These are phyloP conservation scores for Lutraria lutraria DNA, from an alignment of 2,888 invertebrate genomes.

Conservation along the genomic window DNA sequence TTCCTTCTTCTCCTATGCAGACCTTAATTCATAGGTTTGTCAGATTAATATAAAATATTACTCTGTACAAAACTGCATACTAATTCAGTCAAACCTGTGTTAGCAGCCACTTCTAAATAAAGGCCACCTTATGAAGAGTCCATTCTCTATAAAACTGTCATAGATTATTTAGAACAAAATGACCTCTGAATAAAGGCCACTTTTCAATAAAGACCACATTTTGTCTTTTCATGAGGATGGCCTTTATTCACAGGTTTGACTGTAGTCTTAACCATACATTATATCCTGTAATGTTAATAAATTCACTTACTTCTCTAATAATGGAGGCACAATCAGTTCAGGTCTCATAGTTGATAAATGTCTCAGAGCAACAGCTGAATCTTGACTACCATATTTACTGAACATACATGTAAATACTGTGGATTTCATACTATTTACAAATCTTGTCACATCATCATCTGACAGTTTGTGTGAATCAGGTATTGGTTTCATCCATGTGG, in stretches of 20 bases:
- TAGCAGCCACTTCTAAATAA: too few species aligned
- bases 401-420: constrained; percentile 93
- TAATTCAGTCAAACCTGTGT: too few species aligned
- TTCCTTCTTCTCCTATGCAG: too few species aligned
- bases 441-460: constrained; percentile 93
- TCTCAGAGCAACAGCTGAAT: constrained; percentile 91
- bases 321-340: constrained; percentile 93
- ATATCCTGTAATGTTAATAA: neutral
- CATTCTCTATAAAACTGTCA: too few species aligned
- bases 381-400: constrained; percentile 90
- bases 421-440: constrained; percentile 92
- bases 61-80: neutral
- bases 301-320: constrained; percentile 91
- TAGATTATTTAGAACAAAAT: too few species aligned
- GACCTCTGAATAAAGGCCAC: too few species aligned
- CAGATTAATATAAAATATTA: neutral
- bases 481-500: constrained; percentile 90
- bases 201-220: too few species aligned
- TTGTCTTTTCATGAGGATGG: too few species aligned
- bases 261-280: neutral
- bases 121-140: too few species aligned
- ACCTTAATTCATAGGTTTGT: too few species aligned
- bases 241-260: too few species aligned
- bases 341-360: constrained; percentile 93
- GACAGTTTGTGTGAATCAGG: constrained; percentile 91